Evolutionary conservation across 92 coral and sea anemone species (phyloP), one percentile per base, ranked within the genome.

Genomic region (Chrysogorgia sp.): DNA sequence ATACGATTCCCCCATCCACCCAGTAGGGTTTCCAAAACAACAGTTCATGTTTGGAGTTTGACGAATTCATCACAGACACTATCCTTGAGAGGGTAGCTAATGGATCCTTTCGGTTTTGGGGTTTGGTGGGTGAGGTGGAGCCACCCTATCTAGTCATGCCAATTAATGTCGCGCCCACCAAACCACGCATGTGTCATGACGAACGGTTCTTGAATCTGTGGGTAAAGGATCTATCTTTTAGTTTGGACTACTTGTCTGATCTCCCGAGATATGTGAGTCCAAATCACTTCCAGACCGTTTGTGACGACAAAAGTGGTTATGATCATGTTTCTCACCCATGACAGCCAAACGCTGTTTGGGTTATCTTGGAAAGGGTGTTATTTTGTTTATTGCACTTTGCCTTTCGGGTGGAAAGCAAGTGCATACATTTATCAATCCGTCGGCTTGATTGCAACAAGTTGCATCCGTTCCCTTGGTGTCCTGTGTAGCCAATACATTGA

Each of bases 321-420:
- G 85, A 85, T 69, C 89, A 85, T 59, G 24, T 88, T 1, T 47
- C 50, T 17, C 47, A 40, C 82, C 31, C 82, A 81, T 41, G 50
- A 71, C 30, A 76, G 87, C 58, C 64, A 55, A 40, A 85, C 87
- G 19, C 25, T 85, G 66, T 88, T 88, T 53, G 89, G 87, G 17
- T 80, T 85, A 35, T 19, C 70, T 1, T 88, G 92, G 85, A 50
- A 82, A 10, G 87, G 80, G 30, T 76, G 90, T 26, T 86, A 68
- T 47, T 86, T 86, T 59, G 83, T 77, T 2, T 52, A 52, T 17
- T 34, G 59, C 15, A 30, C 87, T 40, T 63, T 84, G 29, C 92
- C 89, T 32, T 88, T 88, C 55, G 85, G 89, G 20, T 84, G 89
- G 92, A 88, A 88, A 58, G 89, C 86, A 2, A 81, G 85, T 61